Percentiles rank a stretch among this genome's conserved stretches.
Conservation (phyloP, 2,888 invertebrate genomes). For the Maniola hyperantus region DNA sequence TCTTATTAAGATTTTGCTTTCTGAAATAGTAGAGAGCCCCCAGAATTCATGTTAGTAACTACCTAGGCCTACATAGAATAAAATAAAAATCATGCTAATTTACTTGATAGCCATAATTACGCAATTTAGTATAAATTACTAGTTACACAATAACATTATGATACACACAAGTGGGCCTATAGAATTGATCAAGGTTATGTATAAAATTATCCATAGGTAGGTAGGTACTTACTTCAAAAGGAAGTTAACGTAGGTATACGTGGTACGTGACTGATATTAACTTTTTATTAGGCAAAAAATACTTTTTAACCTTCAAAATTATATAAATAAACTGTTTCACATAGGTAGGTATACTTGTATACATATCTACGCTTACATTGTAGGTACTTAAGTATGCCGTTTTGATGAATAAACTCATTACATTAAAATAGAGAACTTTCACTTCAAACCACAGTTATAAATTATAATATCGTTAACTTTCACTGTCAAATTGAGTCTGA, state of each 20-base stretch:
- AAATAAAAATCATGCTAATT: not conserved
- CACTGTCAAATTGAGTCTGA: not conserved
- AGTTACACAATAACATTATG: slow-evolving; percentile 5
- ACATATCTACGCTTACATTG: no score
- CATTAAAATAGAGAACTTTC: slow-evolving; percentile 1
- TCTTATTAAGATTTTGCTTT: no score
- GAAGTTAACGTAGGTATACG: slow-evolving; percentile 7
- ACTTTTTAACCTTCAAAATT: not conserved
- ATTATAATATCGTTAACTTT: not conserved
- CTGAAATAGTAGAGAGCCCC: no score
- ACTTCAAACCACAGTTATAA: not conserved
- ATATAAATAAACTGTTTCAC: no score
- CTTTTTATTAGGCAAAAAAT: not conserved
- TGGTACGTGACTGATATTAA: not conserved
- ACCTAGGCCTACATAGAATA: not conserved
- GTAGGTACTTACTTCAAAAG: not conserved
- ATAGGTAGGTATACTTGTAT: no score
- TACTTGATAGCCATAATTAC: not conserved
- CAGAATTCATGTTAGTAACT: no score
- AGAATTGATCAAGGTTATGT: slow-evolving; percentile 11
- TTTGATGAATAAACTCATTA: slow-evolving; percentile 8
- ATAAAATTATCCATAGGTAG: slow-evolving; percentile 4
- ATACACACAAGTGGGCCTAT: not conserved
- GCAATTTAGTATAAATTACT: not conserved
- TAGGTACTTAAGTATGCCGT: no score